Evolutionary conservation across 2,888 invertebrate species (phyloP), one percentile per base, ranked within the genome.

Genomic region (Arge pagana): DNA sequence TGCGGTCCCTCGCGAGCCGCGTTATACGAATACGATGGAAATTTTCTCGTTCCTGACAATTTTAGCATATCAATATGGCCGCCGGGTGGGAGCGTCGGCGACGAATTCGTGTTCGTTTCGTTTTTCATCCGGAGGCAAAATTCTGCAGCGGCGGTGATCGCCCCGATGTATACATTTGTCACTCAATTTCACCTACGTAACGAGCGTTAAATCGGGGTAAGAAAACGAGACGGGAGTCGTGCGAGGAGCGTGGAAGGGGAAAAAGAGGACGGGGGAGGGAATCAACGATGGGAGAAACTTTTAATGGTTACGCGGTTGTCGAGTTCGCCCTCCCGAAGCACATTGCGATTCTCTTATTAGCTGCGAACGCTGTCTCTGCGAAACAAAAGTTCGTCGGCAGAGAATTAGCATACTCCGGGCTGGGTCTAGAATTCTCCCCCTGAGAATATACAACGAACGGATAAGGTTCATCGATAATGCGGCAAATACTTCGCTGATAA

Each of bases 121-220:
- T 24, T 41, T 41, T 41, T 10, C 26, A 26, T n/a, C n/a, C 8
- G 8, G 26, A 10, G 8, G 26, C 8, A n/a, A 26, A 10, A 26
- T 26, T 26, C n/a, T n/a, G 26, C n/a, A 2, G 8, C 26, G n/a
- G 26, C 26, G 7, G n/a, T 35, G 19, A n/a, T n/a, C n/a, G n/a
- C 35, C 41, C 28, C 41, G 15, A 28, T 41, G 41, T 41, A 26
- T 41, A n/a, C n/a, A 18, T 41, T 41, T 41, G 28, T 41, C 28
- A 41, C 41, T 41, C 41, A 41, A 41, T 41, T 41, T 28, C 15
- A 18, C 11, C n/a, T 18, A 5, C 41, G 26, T 41, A 41, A 41
- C 26, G 41, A 41, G 41, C 24, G 28, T 41, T 26, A 41, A 41
- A 41, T 41, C 41, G 18, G 18, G 41, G 28, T 41, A 28, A 28